Evolutionary conservation across 1,140 invertebrate genomes (phyloP).

Genomic region (Hylaeus volcanicus): DNA sequence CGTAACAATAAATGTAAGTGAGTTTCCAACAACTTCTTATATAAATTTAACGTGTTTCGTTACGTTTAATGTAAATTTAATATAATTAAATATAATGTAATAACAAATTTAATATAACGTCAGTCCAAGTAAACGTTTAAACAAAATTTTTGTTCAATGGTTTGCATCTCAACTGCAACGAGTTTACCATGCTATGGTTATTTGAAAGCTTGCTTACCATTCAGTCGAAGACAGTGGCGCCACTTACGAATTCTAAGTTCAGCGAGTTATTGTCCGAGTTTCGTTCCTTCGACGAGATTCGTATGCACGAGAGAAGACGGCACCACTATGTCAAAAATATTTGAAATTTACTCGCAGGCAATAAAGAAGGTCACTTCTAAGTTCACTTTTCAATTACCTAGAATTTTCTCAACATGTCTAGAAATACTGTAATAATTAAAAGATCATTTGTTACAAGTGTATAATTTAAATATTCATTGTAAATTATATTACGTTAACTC

Average conservation of each 20-base stretch:
- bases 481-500: no score
- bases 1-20: not conserved
- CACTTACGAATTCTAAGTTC: not conserved
- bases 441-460: no score
- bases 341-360: no score
- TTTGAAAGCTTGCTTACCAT: not conserved
- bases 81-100: no score
- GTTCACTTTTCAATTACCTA: no score
- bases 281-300: not conserved
- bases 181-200: not conserved
- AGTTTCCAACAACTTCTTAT: no score
- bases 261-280: not conserved
- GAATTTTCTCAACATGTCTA: no score
- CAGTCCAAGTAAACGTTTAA: not conserved
- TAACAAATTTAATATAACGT: not conserved
- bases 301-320: not conserved
- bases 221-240: constrained; percentile 3
- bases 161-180: not conserved
- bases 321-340: not conserved
- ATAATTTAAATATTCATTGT: no score
- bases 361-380: no score
- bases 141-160: not conserved
- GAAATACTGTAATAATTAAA: no score
- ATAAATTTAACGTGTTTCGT: no score
- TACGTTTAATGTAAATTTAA: not conserved